Evolutionary conservation across 2,888 invertebrate species (phyloP).

Genomic region (Nipponacmea schrenckii): DNA sequence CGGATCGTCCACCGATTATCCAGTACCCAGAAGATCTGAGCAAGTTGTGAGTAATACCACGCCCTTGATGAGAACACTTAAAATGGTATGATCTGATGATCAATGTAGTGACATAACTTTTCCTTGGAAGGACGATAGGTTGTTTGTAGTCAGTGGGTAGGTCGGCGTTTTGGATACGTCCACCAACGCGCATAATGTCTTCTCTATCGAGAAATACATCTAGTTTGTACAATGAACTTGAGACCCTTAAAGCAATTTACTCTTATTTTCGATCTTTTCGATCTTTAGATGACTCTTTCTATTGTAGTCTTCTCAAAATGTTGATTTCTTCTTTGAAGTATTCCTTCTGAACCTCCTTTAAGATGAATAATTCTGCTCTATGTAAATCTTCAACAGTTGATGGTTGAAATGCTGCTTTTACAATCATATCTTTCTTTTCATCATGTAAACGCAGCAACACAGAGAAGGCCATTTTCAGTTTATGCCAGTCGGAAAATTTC

Average conservation of each 20-base stretch:
- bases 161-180: neutral
- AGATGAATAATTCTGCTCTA: too few species aligned
- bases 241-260: too few species aligned
- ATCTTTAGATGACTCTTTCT: too few species aligned
- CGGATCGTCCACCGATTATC: neutral
- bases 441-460: neutral
- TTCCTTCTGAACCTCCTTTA: too few species aligned
- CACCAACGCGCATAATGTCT: slow-evolving; percentile 7
- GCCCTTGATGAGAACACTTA: neutral
- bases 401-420: too few species aligned
- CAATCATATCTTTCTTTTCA: too few species aligned
- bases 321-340: too few species aligned
- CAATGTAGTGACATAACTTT: slow-evolving; percentile 7
- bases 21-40: neutral
- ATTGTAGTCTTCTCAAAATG: too few species aligned
- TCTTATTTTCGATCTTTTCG: too few species aligned
- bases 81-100: slow-evolving; percentile 12
- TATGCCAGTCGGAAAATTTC: too few species aligned
- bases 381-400: too few species aligned
- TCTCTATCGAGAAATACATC: slow-evolving; percentile 1
- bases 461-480: neutral
- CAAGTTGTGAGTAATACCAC: neutral
- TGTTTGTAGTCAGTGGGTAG: neutral
- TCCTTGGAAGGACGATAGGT: slow-evolving; percentile 14
- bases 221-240: slow-evolving; percentile 5